Conservation (phyloP, 2,797 vertebrate genomes). For the Sebastes oblongus region DNA sequence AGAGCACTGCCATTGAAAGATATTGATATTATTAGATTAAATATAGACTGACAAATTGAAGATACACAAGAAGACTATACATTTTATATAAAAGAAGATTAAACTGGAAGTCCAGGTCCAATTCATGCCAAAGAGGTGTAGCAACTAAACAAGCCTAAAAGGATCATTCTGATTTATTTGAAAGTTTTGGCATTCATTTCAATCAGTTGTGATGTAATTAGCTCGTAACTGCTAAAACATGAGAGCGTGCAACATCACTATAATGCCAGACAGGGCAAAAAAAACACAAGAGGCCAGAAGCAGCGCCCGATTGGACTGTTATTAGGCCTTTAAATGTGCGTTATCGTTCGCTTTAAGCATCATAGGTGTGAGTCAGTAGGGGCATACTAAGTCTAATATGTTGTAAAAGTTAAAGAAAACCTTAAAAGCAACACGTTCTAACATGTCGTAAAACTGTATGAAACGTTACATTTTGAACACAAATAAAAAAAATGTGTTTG, state of each 20-base stretch:
- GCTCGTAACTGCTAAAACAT: background rate
- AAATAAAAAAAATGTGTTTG: no score
- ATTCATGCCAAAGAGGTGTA: background rate
- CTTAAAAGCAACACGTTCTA: no score
- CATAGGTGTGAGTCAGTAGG: background rate
- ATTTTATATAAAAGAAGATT: background rate
- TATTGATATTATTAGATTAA: background rate
- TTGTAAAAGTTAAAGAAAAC: no score
- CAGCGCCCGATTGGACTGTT: no score
- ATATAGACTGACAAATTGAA: background rate
- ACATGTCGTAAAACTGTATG: no score
- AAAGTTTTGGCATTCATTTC: background rate
- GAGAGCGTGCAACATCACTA: background rate
- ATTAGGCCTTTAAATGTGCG: background rate
- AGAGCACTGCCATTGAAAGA: background rate
- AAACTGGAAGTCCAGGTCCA: background rate
- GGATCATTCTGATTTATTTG: background rate
- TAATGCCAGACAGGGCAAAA: background rate
- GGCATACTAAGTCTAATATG: fast-evolving
- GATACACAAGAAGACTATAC: background rate
- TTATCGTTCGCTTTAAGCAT: background rate
- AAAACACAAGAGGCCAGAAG: no score
- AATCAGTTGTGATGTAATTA: background rate
- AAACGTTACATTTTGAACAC: no score
- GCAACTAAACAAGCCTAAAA: background rate